A percentile compares a stretch with the other conserved stretches of the same genome.
Conservation (phyloP, 2,113 vertebrate genomes). For the Tenebrosternarchus preto region DNA sequence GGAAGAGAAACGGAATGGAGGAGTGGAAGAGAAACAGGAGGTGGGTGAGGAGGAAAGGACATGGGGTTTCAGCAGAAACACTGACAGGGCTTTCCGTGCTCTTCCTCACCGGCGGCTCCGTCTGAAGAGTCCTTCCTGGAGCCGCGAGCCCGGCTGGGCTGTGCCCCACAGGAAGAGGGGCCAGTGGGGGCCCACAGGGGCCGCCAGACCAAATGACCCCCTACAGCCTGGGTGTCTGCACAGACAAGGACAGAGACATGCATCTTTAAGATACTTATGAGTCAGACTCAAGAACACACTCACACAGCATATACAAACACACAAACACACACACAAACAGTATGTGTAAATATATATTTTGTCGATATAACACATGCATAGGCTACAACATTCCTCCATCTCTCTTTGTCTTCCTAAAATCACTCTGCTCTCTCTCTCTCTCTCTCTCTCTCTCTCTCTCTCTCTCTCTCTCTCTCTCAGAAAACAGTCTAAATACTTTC, state of each 20-base stretch:
- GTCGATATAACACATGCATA: background rate
- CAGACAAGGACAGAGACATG: no score
- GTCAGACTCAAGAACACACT: constrained; percentile 20
- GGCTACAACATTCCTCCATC: background rate
- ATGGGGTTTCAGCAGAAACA: background rate
- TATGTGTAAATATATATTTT: no score
- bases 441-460: no score
- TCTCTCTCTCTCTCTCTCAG: no score
- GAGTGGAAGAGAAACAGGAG: background rate
- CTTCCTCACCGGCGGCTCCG: constrained; percentile 60
- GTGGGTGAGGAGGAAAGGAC: background rate
- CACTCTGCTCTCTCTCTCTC: no score
- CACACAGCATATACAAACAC: constrained; percentile 2
- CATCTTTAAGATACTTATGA: constrained; percentile 57
- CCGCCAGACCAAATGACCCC: no score
- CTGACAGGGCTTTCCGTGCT: constrained; percentile 53
- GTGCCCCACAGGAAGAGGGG: constrained; percentile 67
- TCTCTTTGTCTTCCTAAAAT: constrained; percentile 13
- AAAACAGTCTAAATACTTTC: constrained; percentile 10
- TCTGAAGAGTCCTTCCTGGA: constrained; percentile 77
- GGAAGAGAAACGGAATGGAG: no score
- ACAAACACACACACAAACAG: constrained; percentile 11
- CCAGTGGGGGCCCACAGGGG: constrained; percentile 72
- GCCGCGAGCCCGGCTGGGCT: no score
- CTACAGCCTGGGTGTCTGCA: no score